A percentile compares a stretch with the other conserved stretches of the same genome.
Evolutionary conservation across 2,888 invertebrate genomes (phyloP).

Genomic region (Cataglyphis cursor): DNA sequence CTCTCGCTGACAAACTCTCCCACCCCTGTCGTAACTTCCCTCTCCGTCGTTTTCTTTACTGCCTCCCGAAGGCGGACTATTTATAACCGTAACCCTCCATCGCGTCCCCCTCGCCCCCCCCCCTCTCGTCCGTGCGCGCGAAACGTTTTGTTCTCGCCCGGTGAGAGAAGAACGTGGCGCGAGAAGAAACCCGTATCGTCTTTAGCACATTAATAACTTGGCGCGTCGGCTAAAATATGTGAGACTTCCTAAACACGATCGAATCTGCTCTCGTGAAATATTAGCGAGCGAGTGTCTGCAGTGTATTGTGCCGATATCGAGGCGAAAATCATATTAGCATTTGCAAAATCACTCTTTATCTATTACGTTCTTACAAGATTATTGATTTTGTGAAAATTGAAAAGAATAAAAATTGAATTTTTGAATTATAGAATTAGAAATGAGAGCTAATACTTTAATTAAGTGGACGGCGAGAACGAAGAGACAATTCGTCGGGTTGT

Average conservation of each 20-base stretch:
- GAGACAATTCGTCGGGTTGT: conserved; percentile 36
- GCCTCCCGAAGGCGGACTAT: conserved; percentile 84
- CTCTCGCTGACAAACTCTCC: conserved; percentile 85
- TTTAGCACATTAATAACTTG: conserved; percentile 58
- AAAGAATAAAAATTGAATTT: background rate
- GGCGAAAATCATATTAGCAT: background rate
- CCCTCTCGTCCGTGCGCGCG: conserved; percentile 40
- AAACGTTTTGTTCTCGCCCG: conserved; percentile 71
- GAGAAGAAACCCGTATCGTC: conserved; percentile 53
- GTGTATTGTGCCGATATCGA: background rate
- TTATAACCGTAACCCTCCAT: conserved; percentile 84
- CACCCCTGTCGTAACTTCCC: conserved; percentile 73
- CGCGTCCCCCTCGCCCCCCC: conserved; percentile 39
- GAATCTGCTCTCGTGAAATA: conserved; percentile 43
- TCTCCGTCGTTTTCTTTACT: conserved; percentile 80
- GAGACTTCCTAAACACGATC: conserved; percentile 56
- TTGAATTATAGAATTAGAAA: background rate
- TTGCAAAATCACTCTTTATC: too few relatives aligned
- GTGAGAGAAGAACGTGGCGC: conserved; percentile 58
- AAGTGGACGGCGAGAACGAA: conserved; percentile 16
- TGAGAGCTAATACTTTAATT: conserved; percentile 24
- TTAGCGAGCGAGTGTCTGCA: conserved; percentile 10
- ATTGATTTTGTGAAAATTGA: background rate
- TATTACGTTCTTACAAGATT: background rate
- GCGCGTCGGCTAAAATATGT: conserved; percentile 50